Percentiles rank a stretch among this genome's conserved stretches.
Conservation (phyloP, 2,113 vertebrate species). For the Hyperoodon ampullatus region DNA sequence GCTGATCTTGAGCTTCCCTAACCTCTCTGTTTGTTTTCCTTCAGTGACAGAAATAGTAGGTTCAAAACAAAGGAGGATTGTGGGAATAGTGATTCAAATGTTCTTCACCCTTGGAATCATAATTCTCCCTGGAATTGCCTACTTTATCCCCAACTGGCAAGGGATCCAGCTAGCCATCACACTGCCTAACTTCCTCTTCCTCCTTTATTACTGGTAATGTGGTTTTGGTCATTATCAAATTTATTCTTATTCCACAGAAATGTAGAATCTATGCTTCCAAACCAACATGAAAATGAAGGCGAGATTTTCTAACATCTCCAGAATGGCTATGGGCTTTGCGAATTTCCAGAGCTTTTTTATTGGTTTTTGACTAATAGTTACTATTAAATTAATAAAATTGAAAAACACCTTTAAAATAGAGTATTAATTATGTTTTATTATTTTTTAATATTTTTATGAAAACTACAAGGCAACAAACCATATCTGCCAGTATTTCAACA, state of each 20-base stretch:
- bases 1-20: slow-evolving; percentile 8
- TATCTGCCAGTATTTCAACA: background rate
- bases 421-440: background rate
- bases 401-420: background rate
- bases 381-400: background rate
- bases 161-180: slow-evolving; percentile 94
- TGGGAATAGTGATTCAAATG: slow-evolving; percentile 94
- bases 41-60: slow-evolving; percentile 97
- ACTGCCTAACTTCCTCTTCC: slow-evolving; percentile 93
- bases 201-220: slow-evolving; percentile 95
- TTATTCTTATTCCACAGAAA: background rate
- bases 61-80: slow-evolving; percentile 91
- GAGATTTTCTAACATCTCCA: background rate
- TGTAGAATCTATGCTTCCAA: background rate
- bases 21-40: slow-evolving; percentile 71
- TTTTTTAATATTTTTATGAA: background rate
- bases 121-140: slow-evolving; percentile 95
- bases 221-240: background rate
- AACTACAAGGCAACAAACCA: background rate
- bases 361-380: background rate
- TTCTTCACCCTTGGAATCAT: slow-evolving; percentile 96
- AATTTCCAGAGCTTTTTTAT: background rate
- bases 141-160: slow-evolving; percentile 93
- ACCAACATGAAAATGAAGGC: background rate
- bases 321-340: background rate